Evolutionary conservation across 2,888 invertebrate species (phyloP).

Genomic region (Pterostichus niger): DNA sequence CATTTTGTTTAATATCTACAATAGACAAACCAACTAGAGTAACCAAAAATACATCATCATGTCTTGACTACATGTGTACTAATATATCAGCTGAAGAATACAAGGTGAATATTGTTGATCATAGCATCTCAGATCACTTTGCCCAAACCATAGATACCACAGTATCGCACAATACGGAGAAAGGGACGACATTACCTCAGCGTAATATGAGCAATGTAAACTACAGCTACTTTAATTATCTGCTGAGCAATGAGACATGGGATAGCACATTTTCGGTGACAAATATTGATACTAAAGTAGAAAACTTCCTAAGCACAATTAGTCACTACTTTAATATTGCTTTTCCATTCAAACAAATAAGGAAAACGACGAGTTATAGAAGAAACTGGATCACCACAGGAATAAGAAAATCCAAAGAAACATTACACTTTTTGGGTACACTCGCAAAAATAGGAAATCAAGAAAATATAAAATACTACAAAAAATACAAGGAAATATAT

Average conservation of each 20-base stretch:
- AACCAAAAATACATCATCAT: neutral
- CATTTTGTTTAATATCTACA: slow-evolving; percentile 1
- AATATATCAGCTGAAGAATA: neutral
- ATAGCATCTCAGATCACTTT: neutral
- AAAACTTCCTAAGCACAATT: neutral
- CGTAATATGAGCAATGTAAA: neutral
- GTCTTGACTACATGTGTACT: neutral
- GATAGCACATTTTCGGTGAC: neutral
- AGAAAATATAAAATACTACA: neutral
- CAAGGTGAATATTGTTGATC: neutral
- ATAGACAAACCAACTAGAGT: neutral
- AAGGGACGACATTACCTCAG: neutral
- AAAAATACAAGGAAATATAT: neutral
- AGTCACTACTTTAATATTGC: neutral
- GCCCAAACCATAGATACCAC: neutral
- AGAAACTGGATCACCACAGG: neutral
- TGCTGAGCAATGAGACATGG: neutral
- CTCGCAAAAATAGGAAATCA: neutral
- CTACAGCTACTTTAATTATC: neutral
- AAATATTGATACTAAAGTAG: neutral
- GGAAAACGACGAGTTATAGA: no score
- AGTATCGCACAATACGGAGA: neutral
- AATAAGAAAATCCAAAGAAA: neutral
- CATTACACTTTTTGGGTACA: neutral
- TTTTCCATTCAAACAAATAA: no score